Evolutionary conservation across 1,140 invertebrate genomes (phyloP), one percentile per base, ranked within the genome.

Genomic region (Trachymyrmex cornetzi): DNA sequence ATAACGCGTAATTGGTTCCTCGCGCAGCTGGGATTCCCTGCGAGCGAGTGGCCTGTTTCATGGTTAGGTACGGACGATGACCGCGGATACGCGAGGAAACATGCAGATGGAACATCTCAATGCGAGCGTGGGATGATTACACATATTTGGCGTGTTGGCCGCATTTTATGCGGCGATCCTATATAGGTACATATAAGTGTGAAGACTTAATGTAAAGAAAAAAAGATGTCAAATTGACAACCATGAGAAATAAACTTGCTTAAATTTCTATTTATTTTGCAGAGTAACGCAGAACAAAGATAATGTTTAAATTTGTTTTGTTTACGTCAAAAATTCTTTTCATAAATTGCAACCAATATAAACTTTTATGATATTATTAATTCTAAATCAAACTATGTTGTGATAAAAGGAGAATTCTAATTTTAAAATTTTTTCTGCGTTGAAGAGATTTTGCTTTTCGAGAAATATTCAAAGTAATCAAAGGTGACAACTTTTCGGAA

Each of bases 41-140:
- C 77, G 66, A 86, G 77, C 77, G 57, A 80, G 27, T 81, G 85
- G 55, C 38, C 66, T 64, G 67, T 86, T 81, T 86, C 85, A 86
- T 53, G 85, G 77, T 61, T 61, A 61, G 64, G 6, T 67, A 86
- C 55, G 66, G 67, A 63, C 55, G 64, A 63, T 63, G 85, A 86
- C 77, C 63, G 63, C 24, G 77, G 38, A 67, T 86, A 86, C 77
- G 59, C 44, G 55, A 67, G 84, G 55, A 74, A 84, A 84, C 55
- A 84, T 61, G 53, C 80, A 34, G 67, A 24, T 30, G 55, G 55
- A 72, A 44, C 67, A 82, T 86, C n/a, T 48, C 64, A 53, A 71
- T 72, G 34, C 74, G 30, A 77, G 30, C 3, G 38, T 38, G 14
- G 72, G 72, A 77, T 77, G 59, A 79, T 85, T 44, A 66, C 38